phyloP scores from a whole-genome alignment of 2,888 invertebrate species.

The Thalpophila matura region DNA sequence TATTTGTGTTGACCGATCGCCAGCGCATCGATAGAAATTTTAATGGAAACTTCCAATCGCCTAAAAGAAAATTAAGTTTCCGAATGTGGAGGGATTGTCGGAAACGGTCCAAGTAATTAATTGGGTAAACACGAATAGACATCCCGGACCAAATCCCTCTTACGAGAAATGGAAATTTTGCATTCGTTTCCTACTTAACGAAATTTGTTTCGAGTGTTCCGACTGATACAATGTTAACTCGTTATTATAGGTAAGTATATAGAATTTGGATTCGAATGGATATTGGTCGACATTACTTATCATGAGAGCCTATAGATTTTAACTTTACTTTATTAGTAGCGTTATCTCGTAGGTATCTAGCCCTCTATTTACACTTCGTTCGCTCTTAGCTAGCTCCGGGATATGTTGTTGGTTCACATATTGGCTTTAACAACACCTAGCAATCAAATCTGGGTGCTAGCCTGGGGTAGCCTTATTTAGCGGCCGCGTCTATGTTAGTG shows the following conservation, averaged over 20 bases:
- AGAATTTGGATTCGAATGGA: constrained; percentile 8
- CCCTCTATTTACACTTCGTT: too few relatives aligned
- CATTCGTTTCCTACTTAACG: constrained; percentile 53
- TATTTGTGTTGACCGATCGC: constrained; percentile 80
- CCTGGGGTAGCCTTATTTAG: background rate
- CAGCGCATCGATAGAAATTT: constrained; percentile 74
- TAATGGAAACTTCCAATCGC: constrained; percentile 77
- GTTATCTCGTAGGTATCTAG: too few relatives aligned
- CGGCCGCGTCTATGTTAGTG: background rate
- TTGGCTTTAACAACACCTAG: background rate
- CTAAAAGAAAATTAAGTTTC: constrained; percentile 82
- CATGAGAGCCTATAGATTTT: background rate
- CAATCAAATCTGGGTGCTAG: too few relatives aligned
- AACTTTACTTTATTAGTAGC: background rate
- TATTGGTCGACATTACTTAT: background rate
- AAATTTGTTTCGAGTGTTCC: constrained; percentile 47
- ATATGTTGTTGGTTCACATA: background rate
- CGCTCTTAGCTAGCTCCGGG: background rate
- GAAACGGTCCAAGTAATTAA: constrained; percentile 76
- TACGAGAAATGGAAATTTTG: constrained; percentile 59
- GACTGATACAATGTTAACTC: constrained; percentile 15
- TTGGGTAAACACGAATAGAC: constrained; percentile 75
- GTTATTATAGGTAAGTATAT: constrained; percentile 18
- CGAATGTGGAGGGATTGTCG: constrained; percentile 73
- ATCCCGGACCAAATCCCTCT: constrained; percentile 60